Evolutionary conservation across 1,140 invertebrate genomes (phyloP), one percentile per base, ranked within the genome.

Genomic region (Apocrypta bakeri): DNA sequence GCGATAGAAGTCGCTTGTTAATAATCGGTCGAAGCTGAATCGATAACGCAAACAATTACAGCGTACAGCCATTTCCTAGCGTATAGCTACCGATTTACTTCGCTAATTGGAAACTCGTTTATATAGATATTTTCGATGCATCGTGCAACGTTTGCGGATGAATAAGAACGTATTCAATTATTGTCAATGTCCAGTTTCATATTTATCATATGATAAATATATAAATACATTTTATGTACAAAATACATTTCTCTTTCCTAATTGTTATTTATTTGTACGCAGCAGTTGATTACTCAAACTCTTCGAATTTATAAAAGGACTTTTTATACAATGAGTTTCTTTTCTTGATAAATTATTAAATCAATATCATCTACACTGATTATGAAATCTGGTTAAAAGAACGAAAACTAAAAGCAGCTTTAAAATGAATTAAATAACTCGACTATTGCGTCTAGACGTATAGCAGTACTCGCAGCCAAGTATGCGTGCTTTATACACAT

Each of bases 31-130:
- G 12, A 21, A 24, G 27, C 25, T 11, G 64, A 69, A 81, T 75
- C 63, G 63, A 81, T 81, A 81, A 63, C 27, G 33, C 25, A 75
- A 48, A 68, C 80, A 81, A 81, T 81, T 75, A 75, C 68, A 81
- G 72, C 72, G 8, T 40, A n/a, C 72, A 25, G n/a, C 71, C n/a
- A 25, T 63, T 37, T 72, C n/a, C 1, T n/a, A 17, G 48, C 21
- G 48, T 2, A 7, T 0, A 4, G 3, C 21, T 66, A 25, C 63
- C 29, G 21, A 81, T 56, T 81, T 66, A 68, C 61, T 75, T 81
- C 21, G 37, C 69, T 56, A 75, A 81, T 81, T 75, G 75, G 75
- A 75, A 48, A 74, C 61, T 63, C 72, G 37, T 33, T 72, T 72
- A 31, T 66, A 66, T 24, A 29, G 21, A 48, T 48, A 48, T 9